Evolutionary conservation across 2,113 vertebrate species (phyloP), one percentile per base, ranked within the genome.

Genomic region (Spilogale gracilis): DNA sequence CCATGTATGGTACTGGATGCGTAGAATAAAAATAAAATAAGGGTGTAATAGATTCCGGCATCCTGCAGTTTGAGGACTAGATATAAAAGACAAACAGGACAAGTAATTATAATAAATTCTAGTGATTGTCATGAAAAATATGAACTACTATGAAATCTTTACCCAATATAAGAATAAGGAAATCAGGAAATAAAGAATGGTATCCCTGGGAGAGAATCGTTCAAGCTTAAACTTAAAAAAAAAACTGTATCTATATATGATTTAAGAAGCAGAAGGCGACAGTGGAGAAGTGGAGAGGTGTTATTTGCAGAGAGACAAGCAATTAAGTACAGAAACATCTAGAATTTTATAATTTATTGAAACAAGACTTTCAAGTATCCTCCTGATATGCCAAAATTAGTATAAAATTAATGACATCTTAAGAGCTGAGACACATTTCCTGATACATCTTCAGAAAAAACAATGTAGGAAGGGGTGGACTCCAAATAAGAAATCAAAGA

Each of bases 381-480:
- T n/a, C 32, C 23, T 74, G 60, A 25, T 58, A 87, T 45, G 1
- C 3, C 21, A 23, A 87, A 14, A 71, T 25, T 71, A 43, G 30
- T 60, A 12, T 61, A 84, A 18, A 86, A 74, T 78, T 95, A 89
- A 63, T 92, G 10, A 78, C 6, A 73, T 58, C 25, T 25, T 32
- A 71, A 2, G 6, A 3, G 11, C 9, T 89, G 2, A 54, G 12
- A 45, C 48, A 78, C 89, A 48, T 90, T 63, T 89, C 4, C 60
- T 78, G 1, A 38, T 81, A 82, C 76, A 81, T 92, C 7, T 65
- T 65, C 1, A 43, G 25, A 56, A 61, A 63, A 61, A 52, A 52
- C 9, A 18, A 9, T 2, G 48, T n/a, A 5, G 2, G 0, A 0
- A 3, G 5, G 4, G 20, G 25, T 63, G 61, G 21, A 45, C 87